Evolutionary conservation across 1,140 invertebrate species (phyloP).

Genomic region (Drosophila truncata): DNA sequence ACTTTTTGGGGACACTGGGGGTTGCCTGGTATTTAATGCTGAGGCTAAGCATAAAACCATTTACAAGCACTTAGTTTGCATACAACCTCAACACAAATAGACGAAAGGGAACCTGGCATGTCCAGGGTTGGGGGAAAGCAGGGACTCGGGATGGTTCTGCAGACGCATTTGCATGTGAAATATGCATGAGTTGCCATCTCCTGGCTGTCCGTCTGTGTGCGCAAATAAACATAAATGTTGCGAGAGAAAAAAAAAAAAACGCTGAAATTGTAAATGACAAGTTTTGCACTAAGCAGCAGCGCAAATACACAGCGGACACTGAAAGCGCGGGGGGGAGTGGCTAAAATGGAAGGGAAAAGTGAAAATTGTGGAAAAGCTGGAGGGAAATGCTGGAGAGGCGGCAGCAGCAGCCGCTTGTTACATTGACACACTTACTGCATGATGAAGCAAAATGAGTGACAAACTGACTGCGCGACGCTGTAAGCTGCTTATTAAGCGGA

Average conservation of each 20-base stretch:
- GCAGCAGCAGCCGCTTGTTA: slow-evolving; percentile 43
- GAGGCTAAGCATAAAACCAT: slow-evolving; percentile 65
- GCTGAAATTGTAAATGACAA: slow-evolving; percentile 83
- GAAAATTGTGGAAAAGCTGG: slow-evolving; percentile 20
- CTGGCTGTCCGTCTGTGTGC: slow-evolving; percentile 26
- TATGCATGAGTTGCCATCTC: slow-evolving; percentile 67
- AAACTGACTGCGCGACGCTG: slow-evolving; percentile 75
- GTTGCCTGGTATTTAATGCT: slow-evolving; percentile 31
- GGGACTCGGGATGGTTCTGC: background rate
- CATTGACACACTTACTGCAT: slow-evolving; percentile 82
- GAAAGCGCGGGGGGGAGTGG: background rate
- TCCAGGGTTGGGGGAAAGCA: background rate
- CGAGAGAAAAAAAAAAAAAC: slow-evolving; percentile 32
- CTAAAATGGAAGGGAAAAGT: slow-evolving; percentile 1
- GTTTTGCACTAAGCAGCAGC: slow-evolving; percentile 79
- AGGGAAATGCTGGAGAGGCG: background rate
- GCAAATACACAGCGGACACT: slow-evolving; percentile 59
- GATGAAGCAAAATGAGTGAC: slow-evolving; percentile 83
- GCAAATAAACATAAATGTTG: slow-evolving; percentile 60
- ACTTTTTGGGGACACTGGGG: slow-evolving; percentile 26
- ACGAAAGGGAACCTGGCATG: background rate
- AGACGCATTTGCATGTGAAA: slow-evolving; percentile 67
- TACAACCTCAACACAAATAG: slow-evolving; percentile 62
- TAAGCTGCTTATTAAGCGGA: slow-evolving; percentile 78
- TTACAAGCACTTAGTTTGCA: slow-evolving; percentile 75